Conservation (phyloP, 2,113 vertebrate species). For the Micromys minutus region DNA sequence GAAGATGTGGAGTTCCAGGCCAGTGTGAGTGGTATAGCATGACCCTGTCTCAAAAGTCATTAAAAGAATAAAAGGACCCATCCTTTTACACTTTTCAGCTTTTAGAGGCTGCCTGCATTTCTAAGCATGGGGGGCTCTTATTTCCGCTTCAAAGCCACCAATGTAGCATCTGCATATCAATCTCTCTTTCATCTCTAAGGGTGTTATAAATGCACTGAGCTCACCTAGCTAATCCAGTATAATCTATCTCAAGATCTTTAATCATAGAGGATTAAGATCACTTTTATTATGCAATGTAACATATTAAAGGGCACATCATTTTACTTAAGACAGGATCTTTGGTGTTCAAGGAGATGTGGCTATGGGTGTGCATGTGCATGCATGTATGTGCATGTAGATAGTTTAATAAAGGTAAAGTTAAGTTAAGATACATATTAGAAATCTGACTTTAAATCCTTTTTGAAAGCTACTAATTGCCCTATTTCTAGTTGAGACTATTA, state of each 20-base stretch:
- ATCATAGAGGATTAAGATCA: background rate
- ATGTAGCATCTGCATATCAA: background rate
- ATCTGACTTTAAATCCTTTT: background rate
- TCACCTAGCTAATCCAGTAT: background rate
- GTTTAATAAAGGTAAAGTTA: conserved; percentile 22
- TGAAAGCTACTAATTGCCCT: background rate
- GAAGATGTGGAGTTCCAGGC: background rate
- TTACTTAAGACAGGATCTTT: background rate
- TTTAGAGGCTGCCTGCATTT: conserved; percentile 19
- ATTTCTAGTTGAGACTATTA: background rate
- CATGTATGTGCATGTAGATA: background rate
- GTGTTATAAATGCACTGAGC: background rate
- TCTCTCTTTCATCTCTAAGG: background rate
- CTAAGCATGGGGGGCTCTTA: background rate
- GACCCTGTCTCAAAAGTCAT: background rate
- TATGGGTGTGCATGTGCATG: background rate
- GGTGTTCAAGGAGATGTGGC: background rate
- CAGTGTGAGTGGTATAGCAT: background rate
- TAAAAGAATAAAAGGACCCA: background rate
- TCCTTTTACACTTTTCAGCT: background rate
- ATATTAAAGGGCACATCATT: background rate
- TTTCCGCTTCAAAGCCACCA: background rate
- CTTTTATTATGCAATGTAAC: background rate
- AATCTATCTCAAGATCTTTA: background rate
- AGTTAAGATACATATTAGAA: conserved; percentile 24